Evolutionary conservation across 2,888 invertebrate species (phyloP).

Genomic region (Megalurothrips usitatus): DNA sequence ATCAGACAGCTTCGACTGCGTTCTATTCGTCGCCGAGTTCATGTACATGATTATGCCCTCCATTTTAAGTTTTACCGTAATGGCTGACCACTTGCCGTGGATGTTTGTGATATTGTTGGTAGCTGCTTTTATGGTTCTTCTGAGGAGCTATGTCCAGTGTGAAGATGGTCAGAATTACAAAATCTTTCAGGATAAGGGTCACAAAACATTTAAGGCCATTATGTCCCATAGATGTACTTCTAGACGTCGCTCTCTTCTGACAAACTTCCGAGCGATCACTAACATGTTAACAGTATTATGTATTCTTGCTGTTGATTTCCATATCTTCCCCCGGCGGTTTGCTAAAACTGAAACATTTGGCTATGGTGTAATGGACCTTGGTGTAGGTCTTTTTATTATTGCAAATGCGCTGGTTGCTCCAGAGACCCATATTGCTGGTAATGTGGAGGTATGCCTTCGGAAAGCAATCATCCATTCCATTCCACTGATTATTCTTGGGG

Average conservation of each 20-base stretch:
- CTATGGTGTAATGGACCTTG: slow-evolving; percentile 89
- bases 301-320: slow-evolving; percentile 93
- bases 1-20: slow-evolving; percentile 36
- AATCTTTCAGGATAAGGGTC: too few species aligned
- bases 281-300: slow-evolving; percentile 71
- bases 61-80: slow-evolving; percentile 44
- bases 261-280: slow-evolving; percentile 64
- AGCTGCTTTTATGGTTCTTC: slow-evolving; percentile 34
- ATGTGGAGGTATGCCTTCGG: slow-evolving; percentile 40
- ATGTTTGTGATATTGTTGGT: slow-evolving; percentile 40
- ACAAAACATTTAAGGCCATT: slow-evolving; percentile 43
- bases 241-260: slow-evolving; percentile 47
- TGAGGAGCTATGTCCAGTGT: slow-evolving; percentile 33
- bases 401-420: slow-evolving; percentile 72
- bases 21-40: slow-evolving; percentile 43
- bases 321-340: slow-evolving; percentile 74
- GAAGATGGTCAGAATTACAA: not conserved
- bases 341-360: slow-evolving; percentile 86
- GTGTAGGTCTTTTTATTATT: slow-evolving; percentile 83
- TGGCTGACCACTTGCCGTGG: slow-evolving; percentile 41
- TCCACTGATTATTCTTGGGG: slow-evolving; percentile 58
- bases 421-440: slow-evolving; percentile 46
- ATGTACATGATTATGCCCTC: slow-evolving; percentile 42
- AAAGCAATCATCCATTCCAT: slow-evolving; percentile 45
- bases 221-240: not conserved